Percentiles rank a stretch among this genome's conserved stretches.
phyloP scores from a whole-genome alignment of 2,888 invertebrate genomes.

The Machimus atricapillus region DNA sequence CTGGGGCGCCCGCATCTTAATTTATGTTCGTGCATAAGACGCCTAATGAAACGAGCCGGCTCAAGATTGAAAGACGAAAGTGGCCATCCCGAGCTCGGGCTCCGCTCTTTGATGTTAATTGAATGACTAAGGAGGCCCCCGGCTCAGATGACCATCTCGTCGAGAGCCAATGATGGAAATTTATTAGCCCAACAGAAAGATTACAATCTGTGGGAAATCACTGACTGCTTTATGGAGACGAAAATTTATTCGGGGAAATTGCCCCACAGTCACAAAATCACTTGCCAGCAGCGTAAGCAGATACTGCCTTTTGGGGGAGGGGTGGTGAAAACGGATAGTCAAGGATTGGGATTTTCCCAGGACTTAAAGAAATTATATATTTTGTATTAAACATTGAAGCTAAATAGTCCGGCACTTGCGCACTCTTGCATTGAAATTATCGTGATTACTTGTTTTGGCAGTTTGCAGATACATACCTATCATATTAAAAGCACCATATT shows the following conservation, averaged over 20 bases:
- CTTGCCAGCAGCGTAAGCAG: neutral
- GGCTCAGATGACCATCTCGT: conserved; percentile 6
- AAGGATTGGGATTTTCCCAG: neutral
- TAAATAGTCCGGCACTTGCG: neutral
- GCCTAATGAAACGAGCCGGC: neutral
- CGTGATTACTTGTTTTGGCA: too few species aligned
- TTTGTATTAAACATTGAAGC: neutral
- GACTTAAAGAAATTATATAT: neutral
- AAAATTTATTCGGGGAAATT: neutral
- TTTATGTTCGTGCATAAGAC: neutral
- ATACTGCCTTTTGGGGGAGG: neutral
- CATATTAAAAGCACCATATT: too few species aligned
- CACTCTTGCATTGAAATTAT: too few species aligned
- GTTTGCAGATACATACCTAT: too few species aligned
- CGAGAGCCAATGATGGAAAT: neutral
- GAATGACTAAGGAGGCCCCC: neutral
- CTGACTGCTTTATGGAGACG: neutral
- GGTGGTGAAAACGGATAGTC: neutral
- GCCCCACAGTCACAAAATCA: neutral
- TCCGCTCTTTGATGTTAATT: conserved; percentile 6
- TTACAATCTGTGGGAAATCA: conserved; percentile 2
- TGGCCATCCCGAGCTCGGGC: neutral
- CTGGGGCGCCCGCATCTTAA: neutral
- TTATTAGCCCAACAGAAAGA: conserved; percentile 1
- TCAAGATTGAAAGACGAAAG: neutral